Conservation (phyloP, 2,888 invertebrate genomes). For the Bimastos eiseni region DNA sequence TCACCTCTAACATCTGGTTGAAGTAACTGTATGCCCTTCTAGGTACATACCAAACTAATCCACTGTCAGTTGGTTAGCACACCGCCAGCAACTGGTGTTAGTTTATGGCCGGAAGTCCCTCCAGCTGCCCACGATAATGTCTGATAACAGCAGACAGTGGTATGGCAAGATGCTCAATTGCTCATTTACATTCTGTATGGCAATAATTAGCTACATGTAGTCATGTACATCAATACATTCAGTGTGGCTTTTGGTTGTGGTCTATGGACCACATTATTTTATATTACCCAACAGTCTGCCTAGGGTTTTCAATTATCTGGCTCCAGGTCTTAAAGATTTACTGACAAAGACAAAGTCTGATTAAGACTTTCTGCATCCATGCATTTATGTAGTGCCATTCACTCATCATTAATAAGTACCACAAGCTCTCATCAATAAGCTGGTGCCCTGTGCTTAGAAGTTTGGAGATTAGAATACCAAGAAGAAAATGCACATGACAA, state of each 20-base stretch:
- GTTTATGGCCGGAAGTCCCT: not conserved
- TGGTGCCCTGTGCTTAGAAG: too few species aligned
- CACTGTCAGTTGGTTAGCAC: not conserved
- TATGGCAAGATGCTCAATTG: not conserved
- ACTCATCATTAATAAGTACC: not conserved
- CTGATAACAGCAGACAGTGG: not conserved
- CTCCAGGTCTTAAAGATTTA: not conserved
- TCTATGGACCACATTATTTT: not conserved
- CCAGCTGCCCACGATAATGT: not conserved
- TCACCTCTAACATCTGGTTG: not conserved
- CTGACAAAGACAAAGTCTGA: not conserved
- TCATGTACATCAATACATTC: not conserved
- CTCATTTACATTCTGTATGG: not conserved
- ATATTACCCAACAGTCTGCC: not conserved
- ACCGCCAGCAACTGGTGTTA: not conserved
- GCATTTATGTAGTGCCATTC: not conserved
- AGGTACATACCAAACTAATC: not conserved
- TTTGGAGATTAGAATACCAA: too few species aligned
- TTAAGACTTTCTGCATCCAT: not conserved
- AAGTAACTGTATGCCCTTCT: not conserved
- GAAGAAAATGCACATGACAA: not conserved
- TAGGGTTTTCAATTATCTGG: not conserved
- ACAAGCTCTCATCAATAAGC: too few species aligned
- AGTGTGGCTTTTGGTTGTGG: not conserved
- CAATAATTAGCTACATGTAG: not conserved